Evolutionary conservation across 1,140 invertebrate species (phyloP).

Genomic region (Chrysopa pallens): DNA sequence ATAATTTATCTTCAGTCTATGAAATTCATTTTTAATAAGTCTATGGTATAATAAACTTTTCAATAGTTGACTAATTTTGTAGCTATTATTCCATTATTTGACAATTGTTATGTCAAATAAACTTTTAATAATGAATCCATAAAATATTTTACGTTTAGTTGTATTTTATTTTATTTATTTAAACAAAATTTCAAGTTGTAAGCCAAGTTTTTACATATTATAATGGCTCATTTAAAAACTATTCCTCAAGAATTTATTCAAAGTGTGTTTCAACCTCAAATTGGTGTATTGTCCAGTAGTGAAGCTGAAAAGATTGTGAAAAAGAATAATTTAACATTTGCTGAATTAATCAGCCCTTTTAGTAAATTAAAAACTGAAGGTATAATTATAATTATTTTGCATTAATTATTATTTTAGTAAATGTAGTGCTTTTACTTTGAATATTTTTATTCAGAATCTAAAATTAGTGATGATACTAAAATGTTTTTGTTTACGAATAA

Average conservation of each 20-base stretch:
- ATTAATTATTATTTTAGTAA: constrained; percentile 8
- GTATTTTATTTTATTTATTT: background rate
- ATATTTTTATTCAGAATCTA: no score
- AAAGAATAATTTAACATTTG: constrained; percentile 82
- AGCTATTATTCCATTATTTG: background rate
- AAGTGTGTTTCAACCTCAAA: constrained; percentile 72
- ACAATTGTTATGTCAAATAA: background rate
- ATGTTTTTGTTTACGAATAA: no score
- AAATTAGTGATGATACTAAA: no score
- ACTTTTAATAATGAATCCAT: background rate
- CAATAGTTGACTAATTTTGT: no score
- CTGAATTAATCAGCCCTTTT: constrained; percentile 82
- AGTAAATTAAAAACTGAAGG: constrained; percentile 59
- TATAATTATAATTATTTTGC: constrained; percentile 21
- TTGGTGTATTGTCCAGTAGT: constrained; percentile 67
- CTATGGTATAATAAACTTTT: no score
- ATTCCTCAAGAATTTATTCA: constrained; percentile 73
- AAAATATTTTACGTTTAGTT: background rate
- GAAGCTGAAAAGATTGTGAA: constrained; percentile 66
- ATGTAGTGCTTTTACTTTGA: constrained; percentile 1
- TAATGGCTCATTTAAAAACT: constrained; percentile 42
- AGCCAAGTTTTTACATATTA: background rate
- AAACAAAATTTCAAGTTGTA: background rate
- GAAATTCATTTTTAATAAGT: no score
- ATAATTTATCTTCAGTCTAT: no score